Base-by-base conservation (phyloP, 2,888 invertebrate genomes). In the Desoria tigrina region DNA sequence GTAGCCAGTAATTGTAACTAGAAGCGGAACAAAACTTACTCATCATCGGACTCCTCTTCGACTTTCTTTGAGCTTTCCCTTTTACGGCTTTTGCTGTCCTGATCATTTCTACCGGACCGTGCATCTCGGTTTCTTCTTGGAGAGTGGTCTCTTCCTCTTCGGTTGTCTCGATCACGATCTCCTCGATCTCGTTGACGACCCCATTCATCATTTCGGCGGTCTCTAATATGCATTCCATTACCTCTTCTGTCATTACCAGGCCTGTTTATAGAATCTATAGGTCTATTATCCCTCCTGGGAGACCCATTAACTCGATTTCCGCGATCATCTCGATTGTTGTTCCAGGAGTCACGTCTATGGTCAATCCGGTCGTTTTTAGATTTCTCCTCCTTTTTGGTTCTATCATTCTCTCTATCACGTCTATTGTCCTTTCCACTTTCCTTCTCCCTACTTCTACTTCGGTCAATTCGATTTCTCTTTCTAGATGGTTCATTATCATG, bases 111-210 rank as follows among this genome's bases (percentile, higher is more conserved):
- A 23, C 16, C 24, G 14, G 24, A 23, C 37, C 42, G n/a, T 16
- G 56, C 7, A 24, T 55, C 37, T 28, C 55, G 57, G 7, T 45
- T 42, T 23, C 45, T 6, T 45, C 45, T 45, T 21, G 45, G 45
- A 18, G 45, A 45, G 21, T 45, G 6, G 6, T 53, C 49, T 79
- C 79, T 54, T 78, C 74, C 76, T 81, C 68, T 79, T 81, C 71
- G 78, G 79, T 79, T 77, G 57, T 80, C 79, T 28, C 80, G 77
- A 64, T 81, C 80, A 63, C 79, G 81, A 24, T 77, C 78, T 77
- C 79, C 21, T 75, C 79, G 64, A 28, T 67, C 66, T 55, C 63
- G 42, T 27, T 69, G 68, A 14, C 61, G 62, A 53, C 65, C 68
- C 24, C 39, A 39, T 7, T 59, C 67, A 1, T 39, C 51, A 57